phyloP scores from a whole-genome alignment of 2,888 invertebrate genomes.

The Myathropa florea region DNA sequence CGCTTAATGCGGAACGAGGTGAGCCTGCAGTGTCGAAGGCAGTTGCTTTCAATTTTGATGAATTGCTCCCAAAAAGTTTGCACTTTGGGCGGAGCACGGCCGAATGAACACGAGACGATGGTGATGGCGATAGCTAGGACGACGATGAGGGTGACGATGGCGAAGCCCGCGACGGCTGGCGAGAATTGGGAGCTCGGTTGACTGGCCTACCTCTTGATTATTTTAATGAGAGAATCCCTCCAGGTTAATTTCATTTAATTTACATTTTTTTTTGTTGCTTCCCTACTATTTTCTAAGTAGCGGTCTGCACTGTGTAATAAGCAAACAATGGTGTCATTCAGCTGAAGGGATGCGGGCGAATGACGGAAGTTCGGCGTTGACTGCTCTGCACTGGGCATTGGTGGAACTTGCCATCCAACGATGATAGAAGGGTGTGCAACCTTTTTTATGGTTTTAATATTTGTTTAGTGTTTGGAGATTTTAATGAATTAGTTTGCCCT shows the following conservation, averaged over 20 bases:
- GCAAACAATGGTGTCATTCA: slow-evolving; percentile 57
- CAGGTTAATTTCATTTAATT: slow-evolving; percentile 68
- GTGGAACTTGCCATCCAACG: neutral
- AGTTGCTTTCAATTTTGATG: slow-evolving; percentile 64
- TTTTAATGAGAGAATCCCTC: slow-evolving; percentile 68
- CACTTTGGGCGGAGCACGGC: slow-evolving; percentile 25
- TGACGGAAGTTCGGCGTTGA: slow-evolving; percentile 22
- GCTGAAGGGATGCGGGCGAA: slow-evolving; percentile 26
- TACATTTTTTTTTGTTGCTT: slow-evolving; percentile 29
- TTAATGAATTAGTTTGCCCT: slow-evolving; percentile 60
- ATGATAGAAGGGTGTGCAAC: slow-evolving; percentile 1
- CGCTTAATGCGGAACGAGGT: slow-evolving; percentile 25
- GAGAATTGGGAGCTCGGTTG: slow-evolving; percentile 10
- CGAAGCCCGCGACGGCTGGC: neutral
- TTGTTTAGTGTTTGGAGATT: slow-evolving; percentile 50
- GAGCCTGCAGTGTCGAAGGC: slow-evolving; percentile 30
- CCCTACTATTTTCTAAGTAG: slow-evolving; percentile 43
- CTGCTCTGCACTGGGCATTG: neutral
- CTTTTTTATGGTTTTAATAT: slow-evolving; percentile 27
- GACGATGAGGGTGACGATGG: neutral
- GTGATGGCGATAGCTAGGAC: neutral
- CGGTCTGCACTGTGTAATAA: slow-evolving; percentile 44
- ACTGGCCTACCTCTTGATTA: slow-evolving; percentile 61
- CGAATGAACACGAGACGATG: slow-evolving; percentile 31
- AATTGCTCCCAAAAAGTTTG: slow-evolving; percentile 60